Base-by-base conservation (phyloP, 1,140 invertebrate species). In the Heliothis virescens region DNA sequence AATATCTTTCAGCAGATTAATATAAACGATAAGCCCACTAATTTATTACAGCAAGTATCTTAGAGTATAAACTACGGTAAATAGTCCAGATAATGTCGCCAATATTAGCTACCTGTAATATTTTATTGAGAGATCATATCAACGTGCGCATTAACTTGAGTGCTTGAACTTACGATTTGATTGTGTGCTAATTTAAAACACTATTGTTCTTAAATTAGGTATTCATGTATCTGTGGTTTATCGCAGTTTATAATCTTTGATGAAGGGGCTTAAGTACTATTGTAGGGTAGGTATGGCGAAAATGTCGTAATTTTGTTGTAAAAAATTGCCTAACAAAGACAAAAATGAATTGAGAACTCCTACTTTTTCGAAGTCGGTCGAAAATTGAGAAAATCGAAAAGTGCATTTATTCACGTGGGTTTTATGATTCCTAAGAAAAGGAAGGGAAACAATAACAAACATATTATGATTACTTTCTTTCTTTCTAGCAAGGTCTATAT, bases 151-250 rank as follows among this genome's bases (percentile, higher is more conserved):
- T 47, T 48, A 3, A 48, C n/a, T 67, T 13, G 41, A 67, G 63
- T 48, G 34, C 16, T 9, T 16, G 12, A 48, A 67, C 10, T 50
- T 67, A 67, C 41, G 41, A 21, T 18, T 67, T 21, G 41, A 48
- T 67, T 67, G 63, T 67, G 16, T 67, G 63, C 63, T 67, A 67
- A 67, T 50, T 48, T 67, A 48, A 67, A 67, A 67, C 18, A 12
- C 63, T 48, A 67, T 67, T 67, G 63, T 67, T 67, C 41, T 21
- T 12, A 7, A n/a, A 34, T 16, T 18, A 47, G 47, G 18, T 16
- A 67, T 67, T 48, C 63, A 67, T 48, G 48, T 47, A 18, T 41
- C 18, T 48, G 16, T 21, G 3, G 12, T 11, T 48, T 67, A 67
- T 67, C 63, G 9, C 3, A 11, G 63, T 12, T 18, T 48, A 48